Evolutionary conservation across 1,140 invertebrate species (phyloP).

Genomic region (Hylaeus volcanicus): DNA sequence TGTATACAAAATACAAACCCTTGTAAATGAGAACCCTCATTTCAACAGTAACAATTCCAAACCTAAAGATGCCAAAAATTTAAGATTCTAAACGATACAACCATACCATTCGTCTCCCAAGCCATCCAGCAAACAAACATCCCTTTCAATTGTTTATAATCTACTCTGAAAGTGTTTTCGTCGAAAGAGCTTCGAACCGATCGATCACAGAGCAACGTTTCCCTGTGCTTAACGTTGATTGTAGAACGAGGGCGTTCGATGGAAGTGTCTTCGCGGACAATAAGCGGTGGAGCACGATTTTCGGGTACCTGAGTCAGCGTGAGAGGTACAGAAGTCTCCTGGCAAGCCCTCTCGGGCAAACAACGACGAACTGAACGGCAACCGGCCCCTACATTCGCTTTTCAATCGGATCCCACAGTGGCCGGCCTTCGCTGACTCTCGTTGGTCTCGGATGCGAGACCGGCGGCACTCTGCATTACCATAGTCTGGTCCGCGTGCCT

Average conservation of each 20-base stretch:
- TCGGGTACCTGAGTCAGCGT: slow-evolving; percentile 41
- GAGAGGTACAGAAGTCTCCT: slow-evolving; percentile 25
- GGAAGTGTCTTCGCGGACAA: background rate
- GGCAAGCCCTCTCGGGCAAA: slow-evolving; percentile 68
- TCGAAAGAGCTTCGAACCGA: too few species aligned
- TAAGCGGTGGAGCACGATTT: background rate
- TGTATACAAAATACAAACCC: too few species aligned
- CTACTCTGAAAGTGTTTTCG: too few species aligned
- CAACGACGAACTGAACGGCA: slow-evolving; percentile 69
- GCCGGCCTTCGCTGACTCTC: slow-evolving; percentile 46
- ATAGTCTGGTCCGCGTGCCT: slow-evolving; percentile 15
- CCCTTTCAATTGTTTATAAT: background rate
- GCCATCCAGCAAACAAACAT: too few species aligned
- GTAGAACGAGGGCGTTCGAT: background rate
- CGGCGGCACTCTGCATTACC: slow-evolving; percentile 39
- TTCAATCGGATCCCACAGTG: slow-evolving; percentile 69
- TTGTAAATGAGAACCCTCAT: too few species aligned
- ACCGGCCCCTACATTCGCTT: slow-evolving; percentile 68
- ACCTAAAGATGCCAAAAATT: too few species aligned
- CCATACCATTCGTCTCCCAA: too few species aligned
- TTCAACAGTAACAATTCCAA: too few species aligned
- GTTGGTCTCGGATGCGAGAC: slow-evolving; percentile 37
- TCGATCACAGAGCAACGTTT: too few species aligned
- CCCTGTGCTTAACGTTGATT: too few species aligned
- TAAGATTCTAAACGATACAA: too few species aligned